Evolutionary conservation across 1,140 invertebrate genomes (phyloP), one percentile per base, ranked within the genome.

Genomic region (Dendroctonus ponderosae): DNA sequence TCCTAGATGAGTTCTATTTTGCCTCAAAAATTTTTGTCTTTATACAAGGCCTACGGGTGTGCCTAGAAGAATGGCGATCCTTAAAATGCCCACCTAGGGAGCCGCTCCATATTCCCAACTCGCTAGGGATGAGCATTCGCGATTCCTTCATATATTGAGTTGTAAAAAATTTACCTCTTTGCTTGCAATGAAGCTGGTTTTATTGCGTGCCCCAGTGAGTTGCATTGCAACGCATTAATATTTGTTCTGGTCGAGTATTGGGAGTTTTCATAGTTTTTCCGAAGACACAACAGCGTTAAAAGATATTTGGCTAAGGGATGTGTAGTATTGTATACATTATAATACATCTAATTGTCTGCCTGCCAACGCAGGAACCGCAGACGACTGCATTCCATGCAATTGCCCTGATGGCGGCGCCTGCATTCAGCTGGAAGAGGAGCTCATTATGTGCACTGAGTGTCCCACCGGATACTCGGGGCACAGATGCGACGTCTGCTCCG

Each of bases 361-460:
- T 26, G 26, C 26, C 1, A 26, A 26, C 54, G 11, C 48, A 69
- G 69, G 94, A 11, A 96, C 92, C 0, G 78, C 86, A 0, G 81
- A 91, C 42, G 96, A 97, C 78, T 99, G 97, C 76, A 87, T 92
- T 75, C 85, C 90, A 0, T 99, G 97, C 77, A 94, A 94, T 0
- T 99, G 97, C 78, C 97, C 97, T 5, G 89, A 94, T 69, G 87
- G 91, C 68, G 96, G 96, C 15, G 89, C 94, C 50, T 99, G 97
- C 76, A 89, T 96, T 70, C 89, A 97, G 77, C 79, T 98, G 14
- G 86, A 88, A 60, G 91, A 93, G 73, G 87, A 89, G 50, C 82
- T 82, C 5, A 93, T 97, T 6, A 89, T 94, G 54, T 99, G 97
- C 80, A 89, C 94, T 0, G 94, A 98, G 74, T 99, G 97, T 81